These are phyloP conservation scores for Itoplectis maculator DNA, from an alignment of 2,888 invertebrate genomes.

Conservation along the genomic window DNA sequence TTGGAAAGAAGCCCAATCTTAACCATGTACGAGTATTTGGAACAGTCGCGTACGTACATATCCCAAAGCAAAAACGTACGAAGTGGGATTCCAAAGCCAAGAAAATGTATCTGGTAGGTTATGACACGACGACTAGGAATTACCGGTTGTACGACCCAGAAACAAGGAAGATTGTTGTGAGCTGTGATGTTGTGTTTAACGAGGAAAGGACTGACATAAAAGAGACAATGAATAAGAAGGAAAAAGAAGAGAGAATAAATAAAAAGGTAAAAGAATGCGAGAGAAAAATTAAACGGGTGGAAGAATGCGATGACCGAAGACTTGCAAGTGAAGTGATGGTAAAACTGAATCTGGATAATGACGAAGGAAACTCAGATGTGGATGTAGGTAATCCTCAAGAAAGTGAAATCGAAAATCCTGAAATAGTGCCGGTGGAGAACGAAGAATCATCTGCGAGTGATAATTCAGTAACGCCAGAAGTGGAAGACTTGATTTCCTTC, in stretches of 20 bases:
- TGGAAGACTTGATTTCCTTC: background rate
- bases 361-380: too few relatives aligned
- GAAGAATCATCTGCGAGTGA: too few relatives aligned
- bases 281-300: background rate
- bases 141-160: slow-evolving; percentile 35
- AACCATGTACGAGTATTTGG: slow-evolving; percentile 15
- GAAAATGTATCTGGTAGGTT: slow-evolving; percentile 60
- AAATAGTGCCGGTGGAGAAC: too few relatives aligned
- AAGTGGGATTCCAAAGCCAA: slow-evolving; percentile 53
- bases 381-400: slow-evolving; percentile 1
- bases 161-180: slow-evolving; percentile 11
- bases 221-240: background rate
- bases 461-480: too few relatives aligned
- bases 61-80: slow-evolving; percentile 24
- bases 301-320: background rate
- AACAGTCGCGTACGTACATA: slow-evolving; percentile 5
- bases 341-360: too few relatives aligned
- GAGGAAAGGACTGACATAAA: background rate
- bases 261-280: background rate
- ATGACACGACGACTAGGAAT: slow-evolving; percentile 37
- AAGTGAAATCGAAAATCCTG: too few relatives aligned
- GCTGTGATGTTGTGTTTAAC: background rate
- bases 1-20: background rate
- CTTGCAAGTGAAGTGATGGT: slow-evolving; percentile 7
- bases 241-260: background rate